Percentiles rank a stretch among this genome's conserved stretches.
Evolutionary conservation across 2,888 invertebrate genomes (phyloP).

Genomic region (Antheraea assamensis): DNA sequence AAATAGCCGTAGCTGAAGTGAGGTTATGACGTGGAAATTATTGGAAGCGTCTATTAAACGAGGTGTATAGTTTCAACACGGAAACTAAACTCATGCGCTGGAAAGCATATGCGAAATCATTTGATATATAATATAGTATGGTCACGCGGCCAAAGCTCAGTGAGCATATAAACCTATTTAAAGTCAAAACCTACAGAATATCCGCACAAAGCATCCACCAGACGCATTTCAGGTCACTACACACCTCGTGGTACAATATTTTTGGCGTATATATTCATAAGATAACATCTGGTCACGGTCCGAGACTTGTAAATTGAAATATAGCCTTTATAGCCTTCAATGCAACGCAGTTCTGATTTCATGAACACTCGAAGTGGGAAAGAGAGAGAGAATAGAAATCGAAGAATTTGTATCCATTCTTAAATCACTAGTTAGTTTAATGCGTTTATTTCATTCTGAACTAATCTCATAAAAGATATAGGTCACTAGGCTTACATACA

Average conservation of each 20-base stretch:
- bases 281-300: neutral
- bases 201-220: neutral
- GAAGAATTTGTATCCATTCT: neutral
- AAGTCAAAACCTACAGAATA: neutral
- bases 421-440: neutral
- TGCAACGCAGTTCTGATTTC: neutral
- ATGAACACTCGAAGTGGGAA: neutral
- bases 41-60: neutral
- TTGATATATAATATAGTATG: too few species aligned
- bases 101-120: too few species aligned
- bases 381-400: neutral
- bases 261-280: constrained; percentile 7
- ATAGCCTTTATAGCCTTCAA: neutral
- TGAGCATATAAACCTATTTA: too few species aligned
- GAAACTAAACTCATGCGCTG: neutral
- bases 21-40: constrained; percentile 6
- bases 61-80: neutral
- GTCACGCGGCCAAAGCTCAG: neutral
- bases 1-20: constrained; percentile 7
- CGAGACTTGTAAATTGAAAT: neutral
- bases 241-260: neutral
- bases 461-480: neutral
- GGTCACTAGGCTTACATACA: neutral
- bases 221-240: neutral
- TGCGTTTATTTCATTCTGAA: neutral